A percentile compares a stretch with the other conserved stretches of the same genome.
These are phyloP conservation scores for Zaprionus taronus DNA, from an alignment of 1,140 invertebrate genomes.

Conservation along the genomic window DNA sequence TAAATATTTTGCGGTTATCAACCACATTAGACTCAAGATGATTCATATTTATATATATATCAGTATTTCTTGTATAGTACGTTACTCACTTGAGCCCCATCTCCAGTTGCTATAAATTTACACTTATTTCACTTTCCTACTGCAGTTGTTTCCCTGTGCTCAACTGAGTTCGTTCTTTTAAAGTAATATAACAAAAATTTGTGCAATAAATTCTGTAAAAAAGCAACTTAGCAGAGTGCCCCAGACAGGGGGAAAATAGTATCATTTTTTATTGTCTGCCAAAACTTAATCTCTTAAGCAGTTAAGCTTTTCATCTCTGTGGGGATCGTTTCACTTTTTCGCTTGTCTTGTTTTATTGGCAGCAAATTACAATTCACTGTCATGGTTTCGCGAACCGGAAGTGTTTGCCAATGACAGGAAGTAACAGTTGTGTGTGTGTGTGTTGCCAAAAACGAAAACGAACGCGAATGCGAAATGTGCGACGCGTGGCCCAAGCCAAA, in stretches of 20 bases:
- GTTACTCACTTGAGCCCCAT: not conserved
- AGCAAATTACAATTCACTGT: slow-evolving; percentile 39
- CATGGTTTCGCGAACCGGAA: slow-evolving; percentile 49
- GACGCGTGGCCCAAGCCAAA: slow-evolving; percentile 28
- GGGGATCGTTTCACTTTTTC: slow-evolving; percentile 11
- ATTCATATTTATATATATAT: too few species aligned
- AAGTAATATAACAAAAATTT: not conserved
- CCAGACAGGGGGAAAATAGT: too few species aligned
- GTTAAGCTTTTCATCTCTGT: slow-evolving; percentile 6
- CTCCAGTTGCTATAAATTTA: not conserved
- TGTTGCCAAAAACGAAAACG: slow-evolving; percentile 44
- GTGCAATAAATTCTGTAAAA: too few species aligned
- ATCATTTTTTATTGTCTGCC: not conserved
- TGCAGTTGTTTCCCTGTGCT: not conserved
- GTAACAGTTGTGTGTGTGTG: not conserved
- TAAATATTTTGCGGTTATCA: too few species aligned
- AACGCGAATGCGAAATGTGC: slow-evolving; percentile 13
- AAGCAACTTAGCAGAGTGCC: too few species aligned
- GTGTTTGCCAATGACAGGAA: slow-evolving; percentile 51
- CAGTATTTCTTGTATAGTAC: too few species aligned
- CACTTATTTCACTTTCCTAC: not conserved
- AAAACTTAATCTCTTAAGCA: not conserved
- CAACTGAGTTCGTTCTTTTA: not conserved
- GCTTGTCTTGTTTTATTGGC: slow-evolving; percentile 32
- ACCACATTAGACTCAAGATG: too few species aligned